phyloP scores from a whole-genome alignment of 2,113 vertebrate genomes.

The Plecturocebus donacophilus region DNA sequence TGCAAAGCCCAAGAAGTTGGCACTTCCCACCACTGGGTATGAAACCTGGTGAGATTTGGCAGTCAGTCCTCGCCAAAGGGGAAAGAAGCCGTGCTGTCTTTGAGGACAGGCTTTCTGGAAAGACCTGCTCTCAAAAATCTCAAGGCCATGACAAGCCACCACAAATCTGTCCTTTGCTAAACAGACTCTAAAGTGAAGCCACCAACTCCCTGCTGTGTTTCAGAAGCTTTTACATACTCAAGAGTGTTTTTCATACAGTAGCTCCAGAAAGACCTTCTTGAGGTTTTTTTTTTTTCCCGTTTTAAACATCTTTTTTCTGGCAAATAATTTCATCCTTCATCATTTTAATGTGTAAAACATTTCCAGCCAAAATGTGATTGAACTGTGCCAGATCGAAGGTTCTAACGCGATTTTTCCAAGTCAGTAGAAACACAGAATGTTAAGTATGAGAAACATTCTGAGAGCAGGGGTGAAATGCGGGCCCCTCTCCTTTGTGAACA shows the following conservation, averaged over 20 bases:
- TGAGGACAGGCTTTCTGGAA: slow-evolving; percentile 19
- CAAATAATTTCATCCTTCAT: slow-evolving; percentile 58
- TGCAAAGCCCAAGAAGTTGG: not conserved
- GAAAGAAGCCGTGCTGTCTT: not conserved
- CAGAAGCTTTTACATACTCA: slow-evolving; percentile 16
- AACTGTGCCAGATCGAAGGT: slow-evolving; percentile 22
- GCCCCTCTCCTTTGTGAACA: not conserved
- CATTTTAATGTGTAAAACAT: slow-evolving; percentile 57
- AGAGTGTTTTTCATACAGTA: not conserved
- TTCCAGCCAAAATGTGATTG: slow-evolving; percentile 49
- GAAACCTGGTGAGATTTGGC: slow-evolving; percentile 21
- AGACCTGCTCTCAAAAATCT: slow-evolving; percentile 16
- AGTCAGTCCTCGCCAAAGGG: not conserved
- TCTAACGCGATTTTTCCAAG: slow-evolving; percentile 44
- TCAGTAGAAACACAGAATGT: slow-evolving; percentile 28
- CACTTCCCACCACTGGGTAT: not conserved
- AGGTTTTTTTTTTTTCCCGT: not conserved
- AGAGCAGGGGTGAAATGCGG: not conserved
- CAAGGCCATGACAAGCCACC: not conserved
- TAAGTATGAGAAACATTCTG: not conserved
- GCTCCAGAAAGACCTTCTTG: slow-evolving; percentile 24
- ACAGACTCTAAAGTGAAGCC: not conserved
- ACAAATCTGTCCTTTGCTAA: slow-evolving; percentile 36
- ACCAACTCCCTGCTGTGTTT: not conserved
- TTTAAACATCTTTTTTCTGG: slow-evolving; percentile 45